phyloP scores from a whole-genome alignment of 2,113 vertebrate genomes.

The Pachyramphus minor region DNA sequence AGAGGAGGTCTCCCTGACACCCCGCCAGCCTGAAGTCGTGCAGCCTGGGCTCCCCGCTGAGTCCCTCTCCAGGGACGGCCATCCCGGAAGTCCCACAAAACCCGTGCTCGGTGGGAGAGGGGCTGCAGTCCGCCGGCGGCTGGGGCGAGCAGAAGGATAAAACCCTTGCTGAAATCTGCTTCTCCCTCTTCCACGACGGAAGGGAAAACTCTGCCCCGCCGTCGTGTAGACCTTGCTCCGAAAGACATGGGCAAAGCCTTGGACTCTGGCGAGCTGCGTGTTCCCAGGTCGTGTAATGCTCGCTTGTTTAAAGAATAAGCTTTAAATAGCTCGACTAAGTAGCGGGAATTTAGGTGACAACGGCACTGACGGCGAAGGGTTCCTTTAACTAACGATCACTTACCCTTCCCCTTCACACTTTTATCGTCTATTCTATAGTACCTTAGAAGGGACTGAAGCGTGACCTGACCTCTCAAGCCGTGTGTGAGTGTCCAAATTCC shows the following conservation, averaged over 20 bases:
- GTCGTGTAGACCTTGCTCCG: neutral
- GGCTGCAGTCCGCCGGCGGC: neutral
- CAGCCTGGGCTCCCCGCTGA: neutral
- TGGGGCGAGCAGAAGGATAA: neutral
- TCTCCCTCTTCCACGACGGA: neutral
- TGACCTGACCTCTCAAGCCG: neutral
- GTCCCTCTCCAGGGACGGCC: accelerated
- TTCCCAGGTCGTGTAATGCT: neutral
- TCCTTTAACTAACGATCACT: neutral
- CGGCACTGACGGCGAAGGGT: neutral
- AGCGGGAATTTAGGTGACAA: slow-evolving; percentile 10
- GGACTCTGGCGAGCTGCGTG: neutral
- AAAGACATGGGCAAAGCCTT: neutral
- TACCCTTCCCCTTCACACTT: neutral
- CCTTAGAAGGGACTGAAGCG: neutral
- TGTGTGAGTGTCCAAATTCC: neutral
- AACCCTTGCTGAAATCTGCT: accelerated
- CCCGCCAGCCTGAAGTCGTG: neutral
- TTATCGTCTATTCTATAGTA: too few relatives aligned
- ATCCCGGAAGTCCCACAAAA: neutral
- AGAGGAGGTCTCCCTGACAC: neutral
- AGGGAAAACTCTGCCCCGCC: neutral
- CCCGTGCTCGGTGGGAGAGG: neutral
- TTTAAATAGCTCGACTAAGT: neutral
- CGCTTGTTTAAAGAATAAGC: neutral